A percentile compares a stretch with the other conserved stretches of the same genome.
Conservation (phyloP, 2,113 vertebrate species). For the Hylia prasina region DNA sequence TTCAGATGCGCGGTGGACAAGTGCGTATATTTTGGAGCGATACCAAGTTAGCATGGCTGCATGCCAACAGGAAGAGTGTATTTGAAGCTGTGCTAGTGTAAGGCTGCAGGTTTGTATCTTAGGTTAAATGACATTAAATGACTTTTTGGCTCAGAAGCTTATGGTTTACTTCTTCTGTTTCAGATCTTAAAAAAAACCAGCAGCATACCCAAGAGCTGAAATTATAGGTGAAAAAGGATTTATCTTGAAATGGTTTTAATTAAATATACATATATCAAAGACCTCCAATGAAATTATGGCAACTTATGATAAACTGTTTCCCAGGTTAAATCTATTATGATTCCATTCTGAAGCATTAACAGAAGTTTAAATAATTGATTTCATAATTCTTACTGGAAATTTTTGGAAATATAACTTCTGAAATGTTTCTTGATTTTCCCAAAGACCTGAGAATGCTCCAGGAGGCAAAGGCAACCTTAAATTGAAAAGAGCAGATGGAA, state of each 20-base stretch:
- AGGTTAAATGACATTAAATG: neutral
- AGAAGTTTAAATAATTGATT: neutral
- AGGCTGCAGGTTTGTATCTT: neutral
- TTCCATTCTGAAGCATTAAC: neutral
- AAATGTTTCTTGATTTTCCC: conserved; percentile 87
- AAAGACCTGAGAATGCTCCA: conserved; percentile 88
- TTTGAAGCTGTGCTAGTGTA: neutral
- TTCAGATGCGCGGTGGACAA: neutral
- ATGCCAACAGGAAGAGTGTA: neutral
- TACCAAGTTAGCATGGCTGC: neutral
- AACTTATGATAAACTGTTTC: neutral
- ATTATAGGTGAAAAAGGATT: neutral
- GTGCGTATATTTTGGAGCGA: neutral
- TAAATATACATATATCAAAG: neutral
- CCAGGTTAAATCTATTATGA: neutral
- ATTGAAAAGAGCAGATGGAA: conserved; percentile 2
- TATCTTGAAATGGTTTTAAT: neutral
- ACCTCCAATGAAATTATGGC: neutral
- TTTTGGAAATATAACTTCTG: conserved; percentile 89
- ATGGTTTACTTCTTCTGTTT: neutral
- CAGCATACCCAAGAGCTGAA: neutral
- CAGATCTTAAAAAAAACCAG: neutral
- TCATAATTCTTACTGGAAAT: conserved; percentile 83
- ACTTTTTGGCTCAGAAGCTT: neutral
- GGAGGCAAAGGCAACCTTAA: conserved; percentile 90